Percentiles rank a stretch among this genome's conserved stretches.
phyloP scores from a whole-genome alignment of 2,888 invertebrate species.

The Palloptera scutellata region DNA sequence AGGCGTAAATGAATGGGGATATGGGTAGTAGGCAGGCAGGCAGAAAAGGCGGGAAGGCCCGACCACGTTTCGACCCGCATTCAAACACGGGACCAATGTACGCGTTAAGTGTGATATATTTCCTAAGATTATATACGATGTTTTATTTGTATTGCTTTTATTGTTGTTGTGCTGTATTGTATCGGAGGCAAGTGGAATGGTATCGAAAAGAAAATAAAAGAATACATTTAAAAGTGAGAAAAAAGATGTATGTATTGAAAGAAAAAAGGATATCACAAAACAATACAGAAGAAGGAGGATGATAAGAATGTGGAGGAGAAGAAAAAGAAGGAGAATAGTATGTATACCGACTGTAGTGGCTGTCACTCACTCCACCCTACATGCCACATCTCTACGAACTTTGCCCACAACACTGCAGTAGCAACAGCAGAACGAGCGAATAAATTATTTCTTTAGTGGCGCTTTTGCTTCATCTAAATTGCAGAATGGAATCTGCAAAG shows the following conservation, averaged over 20 bases:
- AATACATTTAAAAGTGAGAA: conserved; percentile 15
- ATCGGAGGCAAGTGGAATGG: conserved; percentile 55
- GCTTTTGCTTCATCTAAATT: conserved; percentile 50
- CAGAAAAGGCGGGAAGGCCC: background rate
- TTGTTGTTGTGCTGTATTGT: conserved; percentile 23
- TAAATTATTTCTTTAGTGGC: conserved; percentile 48
- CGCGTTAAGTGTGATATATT: conserved; percentile 65
- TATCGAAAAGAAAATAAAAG: conserved; percentile 18
- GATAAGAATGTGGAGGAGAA: too few relatives aligned
- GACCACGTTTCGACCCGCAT: background rate
- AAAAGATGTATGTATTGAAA: conserved; percentile 18
- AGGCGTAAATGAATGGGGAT: background rate
- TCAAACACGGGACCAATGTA: conserved; percentile 33
- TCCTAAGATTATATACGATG: conserved; percentile 63
- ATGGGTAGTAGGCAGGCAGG: background rate
- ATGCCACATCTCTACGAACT: background rate
- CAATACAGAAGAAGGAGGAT: too few relatives aligned
- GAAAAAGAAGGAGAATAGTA: too few relatives aligned
- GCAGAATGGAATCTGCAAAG: conserved; percentile 35
- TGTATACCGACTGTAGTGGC: background rate
- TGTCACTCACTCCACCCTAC: conserved; percentile 9
- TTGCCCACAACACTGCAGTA: background rate
- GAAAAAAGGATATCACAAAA: conserved; percentile 32
- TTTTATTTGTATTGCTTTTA: conserved; percentile 30
- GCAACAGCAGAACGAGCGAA: conserved; percentile 43